Percentiles rank a stretch among this genome's conserved stretches.
These are phyloP conservation scores for Periophthalmus modestus DNA, from an alignment of 2,113 vertebrate species.

Conservation along the genomic window DNA sequence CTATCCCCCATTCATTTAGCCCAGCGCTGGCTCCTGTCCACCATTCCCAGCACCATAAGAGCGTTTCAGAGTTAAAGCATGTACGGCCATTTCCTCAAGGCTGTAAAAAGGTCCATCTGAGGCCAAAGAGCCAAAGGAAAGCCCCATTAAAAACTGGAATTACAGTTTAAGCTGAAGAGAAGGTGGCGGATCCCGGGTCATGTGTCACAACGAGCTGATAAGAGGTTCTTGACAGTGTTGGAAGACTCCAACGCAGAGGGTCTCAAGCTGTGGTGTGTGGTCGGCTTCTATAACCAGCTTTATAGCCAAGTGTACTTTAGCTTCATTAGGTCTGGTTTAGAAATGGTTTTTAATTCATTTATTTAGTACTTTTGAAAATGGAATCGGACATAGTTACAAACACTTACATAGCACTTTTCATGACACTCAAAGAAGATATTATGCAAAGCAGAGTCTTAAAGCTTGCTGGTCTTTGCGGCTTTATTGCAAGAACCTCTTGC, in stretches of 20 bases:
- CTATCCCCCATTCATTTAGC: constrained; percentile 46
- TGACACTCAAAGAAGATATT: no score
- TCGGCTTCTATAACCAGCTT: not conserved
- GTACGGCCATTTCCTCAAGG: constrained; percentile 43
- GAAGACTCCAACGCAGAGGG: not conserved
- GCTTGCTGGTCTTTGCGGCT: no score
- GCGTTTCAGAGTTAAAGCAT: constrained; percentile 30
- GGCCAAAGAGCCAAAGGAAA: constrained; percentile 21
- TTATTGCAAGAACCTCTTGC: no score
- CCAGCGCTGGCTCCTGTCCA: constrained; percentile 25
- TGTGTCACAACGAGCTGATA: constrained; percentile 16
- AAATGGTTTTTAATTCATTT: not conserved
- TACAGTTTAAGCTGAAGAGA: constrained; percentile 12
- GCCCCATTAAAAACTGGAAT: constrained; percentile 28
- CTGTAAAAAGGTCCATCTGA: constrained; percentile 23
- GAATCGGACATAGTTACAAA: no score
- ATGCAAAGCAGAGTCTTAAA: no score
- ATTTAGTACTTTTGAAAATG: no score
- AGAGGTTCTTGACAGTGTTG: constrained; percentile 13
- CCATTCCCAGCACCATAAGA: constrained; percentile 1
- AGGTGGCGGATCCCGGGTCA: constrained; percentile 8
- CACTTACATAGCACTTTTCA: no score
- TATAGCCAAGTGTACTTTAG: not conserved
- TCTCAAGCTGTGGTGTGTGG: not conserved
- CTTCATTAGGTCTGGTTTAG: no score